Evolutionary conservation across 2,888 invertebrate genomes (phyloP).

Genomic region (Meteorus colon): DNA sequence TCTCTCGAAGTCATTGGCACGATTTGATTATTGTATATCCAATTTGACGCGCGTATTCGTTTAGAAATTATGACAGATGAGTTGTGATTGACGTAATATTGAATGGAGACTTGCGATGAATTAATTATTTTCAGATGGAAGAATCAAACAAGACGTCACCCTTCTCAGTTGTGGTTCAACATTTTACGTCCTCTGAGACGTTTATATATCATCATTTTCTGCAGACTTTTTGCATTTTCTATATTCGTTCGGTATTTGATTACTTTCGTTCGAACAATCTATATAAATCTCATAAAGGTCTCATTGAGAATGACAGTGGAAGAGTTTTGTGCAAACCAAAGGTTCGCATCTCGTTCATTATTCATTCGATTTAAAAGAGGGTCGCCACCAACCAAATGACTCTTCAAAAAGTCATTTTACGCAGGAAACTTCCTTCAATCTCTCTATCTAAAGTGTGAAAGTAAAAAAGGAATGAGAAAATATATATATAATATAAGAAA

Average conservation of each 20-base stretch:
- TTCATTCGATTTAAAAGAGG: conserved; percentile 29
- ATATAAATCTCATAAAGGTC: neutral
- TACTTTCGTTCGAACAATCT: neutral
- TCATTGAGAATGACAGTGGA: conserved; percentile 24
- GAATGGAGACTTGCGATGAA: neutral
- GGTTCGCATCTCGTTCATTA: conserved; percentile 33
- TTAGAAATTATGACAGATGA: neutral
- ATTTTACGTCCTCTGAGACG: neutral
- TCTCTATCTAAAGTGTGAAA: conserved; percentile 12
- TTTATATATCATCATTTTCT: neutral
- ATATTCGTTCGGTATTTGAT: neutral
- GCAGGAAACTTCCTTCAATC: conserved; percentile 21
- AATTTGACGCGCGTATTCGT: neutral
- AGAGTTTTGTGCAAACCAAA: conserved; percentile 4
- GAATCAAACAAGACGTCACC: neutral
- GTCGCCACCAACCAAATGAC: conserved; percentile 14
- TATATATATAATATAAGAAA: neutral
- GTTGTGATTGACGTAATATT: neutral
- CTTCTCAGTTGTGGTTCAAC: neutral
- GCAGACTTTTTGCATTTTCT: neutral
- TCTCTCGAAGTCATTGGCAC: neutral
- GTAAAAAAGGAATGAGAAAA: neutral
- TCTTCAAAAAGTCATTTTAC: conserved; percentile 32
- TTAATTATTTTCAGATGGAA: neutral
- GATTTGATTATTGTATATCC: neutral